Conservation (phyloP, 1,140 invertebrate genomes). For the Planococcus citri region DNA sequence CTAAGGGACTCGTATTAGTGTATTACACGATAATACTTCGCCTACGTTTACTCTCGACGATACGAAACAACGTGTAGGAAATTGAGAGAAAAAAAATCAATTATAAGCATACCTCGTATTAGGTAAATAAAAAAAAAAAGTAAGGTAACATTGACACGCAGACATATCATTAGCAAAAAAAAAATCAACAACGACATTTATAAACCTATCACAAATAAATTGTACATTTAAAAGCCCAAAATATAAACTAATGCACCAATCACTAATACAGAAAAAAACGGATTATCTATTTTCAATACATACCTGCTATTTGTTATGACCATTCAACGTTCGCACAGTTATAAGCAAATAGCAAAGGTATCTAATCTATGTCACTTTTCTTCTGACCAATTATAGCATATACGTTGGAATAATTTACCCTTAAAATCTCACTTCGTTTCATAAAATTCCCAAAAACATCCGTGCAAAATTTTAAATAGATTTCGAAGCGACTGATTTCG, state of each 20-base stretch:
- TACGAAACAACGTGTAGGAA: too few species aligned
- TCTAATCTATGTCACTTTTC: too few species aligned
- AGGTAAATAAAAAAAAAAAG: neutral
- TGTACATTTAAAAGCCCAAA: neutral
- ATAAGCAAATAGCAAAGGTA: neutral
- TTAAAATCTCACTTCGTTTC: too few species aligned
- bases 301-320: neutral
- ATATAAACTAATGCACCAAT: constrained; percentile 12
- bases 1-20: too few species aligned
- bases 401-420: too few species aligned
- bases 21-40: too few species aligned
- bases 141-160: constrained; percentile 8
- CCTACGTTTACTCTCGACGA: neutral
- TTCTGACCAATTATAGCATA: too few species aligned
- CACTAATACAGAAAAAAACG: neutral
- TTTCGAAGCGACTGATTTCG: too few species aligned
- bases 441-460: too few species aligned
- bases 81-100: too few species aligned
- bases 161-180: neutral
- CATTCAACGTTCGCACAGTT: neutral
- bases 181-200: neutral
- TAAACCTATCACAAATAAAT: neutral
- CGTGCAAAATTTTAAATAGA: too few species aligned
- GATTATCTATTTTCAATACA: neutral
- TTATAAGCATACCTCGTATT: too few species aligned